phyloP scores from a whole-genome alignment of 2,113 vertebrate genomes.

The Cyprinodon variegatus region DNA sequence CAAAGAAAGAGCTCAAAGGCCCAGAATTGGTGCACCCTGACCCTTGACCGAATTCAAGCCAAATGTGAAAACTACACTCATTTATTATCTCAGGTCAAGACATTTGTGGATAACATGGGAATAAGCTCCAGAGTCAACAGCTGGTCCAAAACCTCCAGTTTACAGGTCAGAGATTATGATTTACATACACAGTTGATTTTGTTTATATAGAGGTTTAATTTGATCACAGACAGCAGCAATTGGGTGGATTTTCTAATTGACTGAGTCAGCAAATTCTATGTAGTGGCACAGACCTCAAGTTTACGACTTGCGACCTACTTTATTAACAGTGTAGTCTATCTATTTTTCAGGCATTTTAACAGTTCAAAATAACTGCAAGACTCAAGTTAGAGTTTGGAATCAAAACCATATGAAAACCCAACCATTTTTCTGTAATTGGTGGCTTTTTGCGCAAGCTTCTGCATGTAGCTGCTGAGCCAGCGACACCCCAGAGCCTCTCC shows the following conservation, averaged over 20 bases:
- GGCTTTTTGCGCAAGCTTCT: slow-evolving; percentile 53
- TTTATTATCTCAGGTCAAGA: slow-evolving; percentile 55
- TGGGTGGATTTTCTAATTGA: slow-evolving; percentile 9
- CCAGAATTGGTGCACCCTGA: slow-evolving; percentile 55
- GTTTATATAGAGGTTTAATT: slow-evolving; percentile 1
- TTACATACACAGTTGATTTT: slow-evolving; percentile 15
- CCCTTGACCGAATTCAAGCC: slow-evolving; percentile 58
- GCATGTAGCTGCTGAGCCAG: slow-evolving; percentile 59
- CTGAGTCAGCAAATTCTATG: slow-evolving; percentile 14
- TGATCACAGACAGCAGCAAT: slow-evolving; percentile 1
- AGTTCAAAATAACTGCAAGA: slow-evolving; percentile 33
- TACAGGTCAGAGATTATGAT: slow-evolving; percentile 34
- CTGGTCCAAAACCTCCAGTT: slow-evolving; percentile 31
- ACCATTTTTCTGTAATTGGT: slow-evolving; percentile 54
- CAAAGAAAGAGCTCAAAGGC: slow-evolving; percentile 60
- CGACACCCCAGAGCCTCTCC: slow-evolving; percentile 63
- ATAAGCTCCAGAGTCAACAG: slow-evolving; percentile 28
- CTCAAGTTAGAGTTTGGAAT: slow-evolving; percentile 36
- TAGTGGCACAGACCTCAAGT: neutral
- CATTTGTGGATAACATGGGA: slow-evolving; percentile 39
- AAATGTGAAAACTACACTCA: slow-evolving; percentile 66
- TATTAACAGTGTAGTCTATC: neutral
- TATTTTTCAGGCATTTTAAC: neutral
- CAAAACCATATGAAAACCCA: slow-evolving; percentile 49
- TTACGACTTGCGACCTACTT: slow-evolving; percentile 13